Percentiles rank a stretch among this genome's conserved stretches.
Evolutionary conservation across 2,113 vertebrate genomes (phyloP).

Genomic region (Fregetta grallaria): DNA sequence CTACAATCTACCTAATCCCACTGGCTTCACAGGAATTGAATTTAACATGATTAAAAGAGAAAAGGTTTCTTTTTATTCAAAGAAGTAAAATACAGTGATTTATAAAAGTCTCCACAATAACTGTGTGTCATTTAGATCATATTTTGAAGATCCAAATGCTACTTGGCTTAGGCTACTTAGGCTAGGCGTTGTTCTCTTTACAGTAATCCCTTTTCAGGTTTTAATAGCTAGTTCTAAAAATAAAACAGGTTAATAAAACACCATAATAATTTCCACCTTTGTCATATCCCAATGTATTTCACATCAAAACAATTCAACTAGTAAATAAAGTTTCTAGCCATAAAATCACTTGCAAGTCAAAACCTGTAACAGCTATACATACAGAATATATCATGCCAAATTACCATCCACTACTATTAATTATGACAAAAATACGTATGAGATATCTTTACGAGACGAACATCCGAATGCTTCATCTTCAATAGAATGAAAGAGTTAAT

Average conservation of each 20-base stretch:
- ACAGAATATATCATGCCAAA: neutral
- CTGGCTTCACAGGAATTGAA: neutral
- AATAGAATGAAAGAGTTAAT: neutral
- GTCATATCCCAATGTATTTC: neutral
- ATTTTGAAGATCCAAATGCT: neutral
- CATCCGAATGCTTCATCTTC: neutral
- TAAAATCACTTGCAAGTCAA: neutral
- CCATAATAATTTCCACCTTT: neutral
- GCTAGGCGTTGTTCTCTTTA: neutral
- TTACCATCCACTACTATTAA: neutral
- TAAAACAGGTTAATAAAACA: neutral
- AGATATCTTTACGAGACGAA: neutral
- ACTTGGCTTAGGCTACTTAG: neutral
- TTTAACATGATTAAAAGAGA: neutral
- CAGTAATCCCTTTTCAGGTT: neutral
- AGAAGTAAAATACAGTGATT: neutral
- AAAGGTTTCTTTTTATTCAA: neutral
- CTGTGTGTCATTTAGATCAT: neutral
- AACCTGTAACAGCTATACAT: neutral
- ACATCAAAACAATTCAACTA: neutral
- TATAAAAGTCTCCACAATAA: neutral
- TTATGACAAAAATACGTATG: neutral
- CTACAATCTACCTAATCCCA: neutral
- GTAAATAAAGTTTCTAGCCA: neutral
- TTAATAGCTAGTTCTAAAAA: neutral